Evolutionary conservation across 2,113 vertebrate genomes (phyloP), one percentile per base, ranked within the genome.

Genomic region (Motacilla alba): DNA sequence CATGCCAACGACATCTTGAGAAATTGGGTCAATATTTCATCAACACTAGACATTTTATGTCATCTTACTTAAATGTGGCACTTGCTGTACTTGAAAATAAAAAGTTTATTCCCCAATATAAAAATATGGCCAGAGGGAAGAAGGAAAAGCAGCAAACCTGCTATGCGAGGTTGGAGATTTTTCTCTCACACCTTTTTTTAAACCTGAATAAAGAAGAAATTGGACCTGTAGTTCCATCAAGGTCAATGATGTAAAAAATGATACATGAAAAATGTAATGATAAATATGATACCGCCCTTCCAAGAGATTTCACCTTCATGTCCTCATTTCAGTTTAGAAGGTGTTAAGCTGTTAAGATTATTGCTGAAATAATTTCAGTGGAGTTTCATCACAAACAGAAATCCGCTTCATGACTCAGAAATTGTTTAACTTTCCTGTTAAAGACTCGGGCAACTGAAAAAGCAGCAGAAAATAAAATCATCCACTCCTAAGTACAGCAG

Each of bases 351-450:
- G 23, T 87, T 87, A 91, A 89, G 46, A 49, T 23, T 80, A 46
- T 52, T 86, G 23, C 80, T 81, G 52, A 72, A 94, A 84, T 80
- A 35, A 59, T 93, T 93, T 82, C 72, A 84, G 2, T 1, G 0
- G 35, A 21, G 26, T 87, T 96, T 93, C 85, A 55, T 68, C 88
- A 94, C 64, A 70, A 81, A 85, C 55, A 90, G 82, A 59, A 94
- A 79, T 70, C 60, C 5, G 8, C 64, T 87, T 93, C 3, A 4
- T 30, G 35, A 91, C 77, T 87, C 10, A 6, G 78, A 96, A 94
- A 88, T 72, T 82, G 85, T 92, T 93, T 80, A 90, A 90, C 41
- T 83, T 97, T 44, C 66, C 77, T 64, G 83, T 83, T 76, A 82
- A 88, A 85, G 43, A 39, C 60, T 52, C 4, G 2, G n/a, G 35